Conservation (phyloP, 1,140 invertebrate genomes). For the Neodiprion pinetum region DNA sequence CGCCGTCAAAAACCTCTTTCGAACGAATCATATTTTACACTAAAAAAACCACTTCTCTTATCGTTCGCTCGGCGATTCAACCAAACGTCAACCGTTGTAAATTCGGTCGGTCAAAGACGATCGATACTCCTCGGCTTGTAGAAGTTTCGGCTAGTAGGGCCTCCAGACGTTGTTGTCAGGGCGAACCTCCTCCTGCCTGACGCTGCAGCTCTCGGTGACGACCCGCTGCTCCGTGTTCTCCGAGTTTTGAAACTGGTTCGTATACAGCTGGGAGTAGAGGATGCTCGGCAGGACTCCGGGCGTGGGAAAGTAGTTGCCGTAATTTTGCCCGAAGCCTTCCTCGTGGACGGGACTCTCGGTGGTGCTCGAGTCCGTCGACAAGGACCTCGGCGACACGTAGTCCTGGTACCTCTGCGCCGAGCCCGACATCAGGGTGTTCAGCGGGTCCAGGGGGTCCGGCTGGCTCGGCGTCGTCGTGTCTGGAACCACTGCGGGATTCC, state of each 20-base stretch:
- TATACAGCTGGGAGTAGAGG: constrained; percentile 83
- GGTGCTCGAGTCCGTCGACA: constrained; percentile 82
- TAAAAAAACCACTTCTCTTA: no score
- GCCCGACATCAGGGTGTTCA: constrained; percentile 69
- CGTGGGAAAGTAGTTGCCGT: constrained; percentile 71
- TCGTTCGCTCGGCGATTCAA: no score
- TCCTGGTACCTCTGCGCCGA: constrained; percentile 58
- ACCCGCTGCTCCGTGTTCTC: constrained; percentile 52
- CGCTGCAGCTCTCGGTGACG: constrained; percentile 55
- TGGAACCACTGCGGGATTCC: constrained; percentile 67
- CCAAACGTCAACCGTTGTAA: no score
- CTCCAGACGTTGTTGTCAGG: constrained; percentile 62
- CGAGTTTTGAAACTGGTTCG: constrained; percentile 79
- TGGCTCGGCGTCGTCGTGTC: constrained; percentile 72
- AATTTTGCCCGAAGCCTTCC: constrained; percentile 70
- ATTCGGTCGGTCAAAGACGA: no score
- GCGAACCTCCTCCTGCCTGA: constrained; percentile 59
- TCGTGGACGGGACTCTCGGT: constrained; percentile 84
- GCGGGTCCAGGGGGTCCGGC: constrained; percentile 70
- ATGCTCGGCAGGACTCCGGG: constrained; percentile 76
- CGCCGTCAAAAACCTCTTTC: no score
- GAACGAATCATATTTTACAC: no score
- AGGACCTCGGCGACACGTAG: constrained; percentile 69
- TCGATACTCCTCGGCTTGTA: no score
- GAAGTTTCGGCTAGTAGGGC: constrained; percentile 47